These are phyloP conservation scores for Ips nitidus DNA, from an alignment of 1,140 invertebrate genomes.

Conservation along the genomic window DNA sequence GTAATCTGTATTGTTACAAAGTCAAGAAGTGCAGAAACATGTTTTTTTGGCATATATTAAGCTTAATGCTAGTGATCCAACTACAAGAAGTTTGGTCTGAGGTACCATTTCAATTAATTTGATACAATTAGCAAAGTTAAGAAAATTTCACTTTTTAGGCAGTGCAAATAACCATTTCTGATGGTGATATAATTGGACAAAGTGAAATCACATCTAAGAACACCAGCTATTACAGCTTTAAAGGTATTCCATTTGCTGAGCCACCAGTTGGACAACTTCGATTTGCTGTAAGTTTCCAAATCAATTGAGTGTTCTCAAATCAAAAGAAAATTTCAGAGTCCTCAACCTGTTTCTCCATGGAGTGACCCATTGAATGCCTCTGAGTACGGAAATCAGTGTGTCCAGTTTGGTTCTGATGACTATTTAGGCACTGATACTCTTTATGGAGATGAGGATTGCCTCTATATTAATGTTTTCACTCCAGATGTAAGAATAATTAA, in stretches of 20 bases:
- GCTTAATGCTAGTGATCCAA: too few relatives aligned
- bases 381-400: constrained; percentile 8
- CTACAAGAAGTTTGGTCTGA: too few relatives aligned
- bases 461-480: constrained; percentile 28
- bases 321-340: constrained; percentile 1
- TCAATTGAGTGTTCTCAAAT: background rate
- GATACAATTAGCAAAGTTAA: too few relatives aligned
- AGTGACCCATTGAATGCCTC: constrained; percentile 20
- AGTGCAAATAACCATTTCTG: constrained; percentile 6
- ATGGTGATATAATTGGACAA: constrained; percentile 1
- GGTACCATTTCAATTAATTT: too few relatives aligned
- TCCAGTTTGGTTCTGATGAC: background rate
- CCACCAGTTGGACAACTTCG: constrained; percentile 12
- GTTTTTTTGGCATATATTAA: too few relatives aligned
- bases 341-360: constrained; percentile 19
- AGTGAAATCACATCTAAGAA: constrained; percentile 4
- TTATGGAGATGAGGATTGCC: constrained; percentile 20
- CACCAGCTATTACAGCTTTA: constrained; percentile 9
- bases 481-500: constrained; percentile 15
- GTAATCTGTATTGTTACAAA: too few relatives aligned
- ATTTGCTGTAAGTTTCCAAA: constrained; percentile 20
- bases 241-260: constrained; percentile 20
- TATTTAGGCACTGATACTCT: background rate
- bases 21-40: too few relatives aligned
- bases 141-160: background rate